Evolutionary conservation across 2,113 vertebrate genomes (phyloP).

Genomic region (Pampusana beccarii): DNA sequence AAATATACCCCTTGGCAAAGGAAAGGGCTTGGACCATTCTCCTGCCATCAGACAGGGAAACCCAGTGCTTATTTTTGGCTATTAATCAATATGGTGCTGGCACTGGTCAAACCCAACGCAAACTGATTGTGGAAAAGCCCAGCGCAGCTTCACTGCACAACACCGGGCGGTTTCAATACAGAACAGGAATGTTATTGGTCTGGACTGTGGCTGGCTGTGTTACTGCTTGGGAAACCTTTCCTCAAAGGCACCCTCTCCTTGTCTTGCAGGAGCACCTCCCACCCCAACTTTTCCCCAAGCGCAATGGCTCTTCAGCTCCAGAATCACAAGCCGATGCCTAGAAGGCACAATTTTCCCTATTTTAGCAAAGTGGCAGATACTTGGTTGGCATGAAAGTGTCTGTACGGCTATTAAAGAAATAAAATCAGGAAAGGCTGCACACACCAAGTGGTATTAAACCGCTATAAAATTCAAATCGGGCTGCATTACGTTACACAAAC

Average conservation of each 20-base stretch:
- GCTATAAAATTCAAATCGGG: constrained; percentile 18
- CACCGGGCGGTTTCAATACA: fast-evolving
- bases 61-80: neutral
- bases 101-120: neutral
- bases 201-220: neutral
- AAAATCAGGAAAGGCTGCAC: constrained; percentile 5
- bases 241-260: neutral
- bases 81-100: neutral
- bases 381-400: neutral
- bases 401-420: constrained; percentile 18
- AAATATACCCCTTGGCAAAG: neutral
- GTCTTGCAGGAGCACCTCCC: neutral
- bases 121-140: neutral
- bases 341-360: neutral
- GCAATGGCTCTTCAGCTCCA: neutral
- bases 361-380: neutral
- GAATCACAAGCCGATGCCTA: neutral
- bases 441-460: neutral
- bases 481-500: neutral
- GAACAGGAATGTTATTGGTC: neutral
- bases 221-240: neutral
- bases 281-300: neutral
- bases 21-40: neutral
- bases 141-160: neutral
- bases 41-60: neutral